A percentile compares a stretch with the other conserved stretches of the same genome.
phyloP scores from a whole-genome alignment of 37 sponge, comb jelly and placozoan genomes.

The Axinella damicornis region DNA sequence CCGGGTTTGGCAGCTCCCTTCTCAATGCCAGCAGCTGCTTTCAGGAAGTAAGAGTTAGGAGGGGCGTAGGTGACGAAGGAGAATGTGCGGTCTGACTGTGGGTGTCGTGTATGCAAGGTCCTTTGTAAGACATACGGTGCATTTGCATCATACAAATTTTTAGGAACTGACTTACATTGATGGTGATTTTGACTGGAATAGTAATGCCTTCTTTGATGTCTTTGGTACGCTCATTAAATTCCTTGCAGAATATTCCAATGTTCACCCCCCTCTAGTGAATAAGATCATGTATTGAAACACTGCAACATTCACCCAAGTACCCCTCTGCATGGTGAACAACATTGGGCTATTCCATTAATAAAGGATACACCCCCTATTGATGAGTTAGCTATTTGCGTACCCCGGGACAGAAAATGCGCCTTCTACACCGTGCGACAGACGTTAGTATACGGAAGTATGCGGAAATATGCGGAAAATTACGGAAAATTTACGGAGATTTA shows the following conservation, averaged over 20 bases:
- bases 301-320: background rate
- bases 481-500: too few relatives aligned
- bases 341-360: too few relatives aligned
- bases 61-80: constrained; percentile 65
- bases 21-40: constrained; percentile 90
- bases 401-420: too few relatives aligned
- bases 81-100: constrained; percentile 81
- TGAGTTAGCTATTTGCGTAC: too few relatives aligned
- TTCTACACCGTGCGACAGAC: too few relatives aligned
- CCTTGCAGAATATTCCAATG: constrained; percentile 93
- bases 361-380: too few relatives aligned
- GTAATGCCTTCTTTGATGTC: constrained; percentile 86
- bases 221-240: constrained; percentile 94
- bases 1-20: constrained; percentile 78
- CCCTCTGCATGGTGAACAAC: too few relatives aligned
- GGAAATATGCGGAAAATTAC: too few relatives aligned
- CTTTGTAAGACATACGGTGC: too few relatives aligned
- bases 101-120: too few relatives aligned
- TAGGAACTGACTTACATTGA: constrained; percentile 60
- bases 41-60: constrained; percentile 85
- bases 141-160: too few relatives aligned
- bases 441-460: too few relatives aligned
- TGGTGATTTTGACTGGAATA: constrained; percentile 69
- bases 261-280: constrained; percentile 82
- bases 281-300: background rate